Conservation (phyloP, 2,113 vertebrate genomes). For the Oxyura jamaicensis region DNA sequence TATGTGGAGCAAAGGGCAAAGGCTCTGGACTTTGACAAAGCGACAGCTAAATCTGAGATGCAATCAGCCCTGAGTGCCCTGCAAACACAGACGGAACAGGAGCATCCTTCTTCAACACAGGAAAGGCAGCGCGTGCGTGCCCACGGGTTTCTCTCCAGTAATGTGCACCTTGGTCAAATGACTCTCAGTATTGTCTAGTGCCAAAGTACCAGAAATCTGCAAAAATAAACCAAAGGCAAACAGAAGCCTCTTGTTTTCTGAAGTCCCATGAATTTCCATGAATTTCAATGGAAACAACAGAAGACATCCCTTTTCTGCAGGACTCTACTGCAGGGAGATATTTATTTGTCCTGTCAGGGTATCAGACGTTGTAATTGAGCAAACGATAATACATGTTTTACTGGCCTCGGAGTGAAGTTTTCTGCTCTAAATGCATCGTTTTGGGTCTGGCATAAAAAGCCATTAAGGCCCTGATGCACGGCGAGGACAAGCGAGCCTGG, state of each 20-base stretch:
- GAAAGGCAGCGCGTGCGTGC: fast-evolving
- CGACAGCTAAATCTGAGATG: not conserved
- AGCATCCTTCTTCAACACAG: not conserved
- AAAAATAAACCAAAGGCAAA: not conserved
- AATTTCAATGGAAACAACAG: not conserved
- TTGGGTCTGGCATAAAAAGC: not conserved
- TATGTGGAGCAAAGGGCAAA: not conserved
- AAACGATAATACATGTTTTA: not conserved
- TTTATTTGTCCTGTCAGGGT: not conserved
- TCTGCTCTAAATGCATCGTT: not conserved
- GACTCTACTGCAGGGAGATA: not conserved
- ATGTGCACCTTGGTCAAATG: fast-evolving
- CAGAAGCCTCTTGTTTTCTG: not conserved
- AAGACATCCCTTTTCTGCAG: not conserved
- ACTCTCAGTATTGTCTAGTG: fast-evolving
- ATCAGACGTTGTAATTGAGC: not conserved
- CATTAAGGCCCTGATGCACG: not conserved
- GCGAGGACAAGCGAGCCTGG: not conserved
- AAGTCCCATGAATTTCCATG: fast-evolving
- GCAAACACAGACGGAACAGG: fast-evolving
- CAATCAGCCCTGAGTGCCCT: fast-evolving
- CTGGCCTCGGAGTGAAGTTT: not conserved
- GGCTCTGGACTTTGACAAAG: not conserved
- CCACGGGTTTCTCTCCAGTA: fast-evolving
- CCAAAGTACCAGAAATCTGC: not conserved